phyloP scores from a whole-genome alignment of 2,888 invertebrate species.

The Sphaerophoria taeniata region DNA sequence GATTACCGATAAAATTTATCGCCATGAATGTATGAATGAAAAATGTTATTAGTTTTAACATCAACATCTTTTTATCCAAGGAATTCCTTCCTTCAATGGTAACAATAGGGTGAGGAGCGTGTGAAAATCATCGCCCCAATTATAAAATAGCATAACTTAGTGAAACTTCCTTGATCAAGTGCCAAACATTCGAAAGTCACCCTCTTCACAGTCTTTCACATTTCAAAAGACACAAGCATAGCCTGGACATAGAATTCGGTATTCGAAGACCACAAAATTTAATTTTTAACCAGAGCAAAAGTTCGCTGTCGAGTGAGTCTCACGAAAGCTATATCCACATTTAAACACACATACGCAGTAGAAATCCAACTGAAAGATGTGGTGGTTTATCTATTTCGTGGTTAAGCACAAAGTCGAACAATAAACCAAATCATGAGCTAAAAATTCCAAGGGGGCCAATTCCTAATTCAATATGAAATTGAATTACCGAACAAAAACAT shows the following conservation, averaged over 20 bases:
- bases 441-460: constrained; percentile 39
- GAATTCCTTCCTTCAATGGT: too few relatives aligned
- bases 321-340: constrained; percentile 1
- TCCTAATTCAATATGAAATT: constrained; percentile 49
- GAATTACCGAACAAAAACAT: constrained; percentile 50
- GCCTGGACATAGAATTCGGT: constrained; percentile 16
- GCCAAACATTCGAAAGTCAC: constrained; percentile 60
- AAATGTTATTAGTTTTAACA: too few relatives aligned
- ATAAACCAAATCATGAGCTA: constrained; percentile 50
- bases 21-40: too few relatives aligned
- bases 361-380: constrained; percentile 9
- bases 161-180: constrained; percentile 60
- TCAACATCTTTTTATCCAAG: too few relatives aligned
- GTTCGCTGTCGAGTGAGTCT: constrained; percentile 17
- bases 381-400: constrained; percentile 34
- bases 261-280: constrained; percentile 59
- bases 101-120: constrained; percentile 19
- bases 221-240: neutral
- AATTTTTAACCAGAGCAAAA: constrained; percentile 44
- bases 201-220: constrained; percentile 36
- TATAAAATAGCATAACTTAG: constrained; percentile 46
- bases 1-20: too few relatives aligned
- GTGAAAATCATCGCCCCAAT: constrained; percentile 58
- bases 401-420: constrained; percentile 28
- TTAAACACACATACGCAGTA: constrained; percentile 4